These are phyloP conservation scores for Danio tinwini DNA, from an alignment of 2,797 vertebrate genomes.

Conservation along the genomic window DNA sequence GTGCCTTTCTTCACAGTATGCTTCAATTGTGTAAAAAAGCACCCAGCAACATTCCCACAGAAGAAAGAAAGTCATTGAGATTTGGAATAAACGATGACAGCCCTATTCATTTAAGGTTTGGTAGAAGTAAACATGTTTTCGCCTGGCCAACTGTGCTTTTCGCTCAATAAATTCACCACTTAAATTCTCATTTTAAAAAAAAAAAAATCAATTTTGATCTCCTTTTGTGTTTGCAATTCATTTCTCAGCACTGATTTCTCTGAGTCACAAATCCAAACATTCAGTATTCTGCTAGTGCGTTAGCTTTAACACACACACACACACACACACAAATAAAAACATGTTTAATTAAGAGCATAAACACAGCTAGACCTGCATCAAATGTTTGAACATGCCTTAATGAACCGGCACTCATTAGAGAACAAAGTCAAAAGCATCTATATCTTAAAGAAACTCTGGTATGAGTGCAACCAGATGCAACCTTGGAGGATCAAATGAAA, in stretches of 20 bases:
- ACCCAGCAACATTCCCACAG: not conserved
- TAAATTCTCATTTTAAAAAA: not conserved
- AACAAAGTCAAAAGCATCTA: not conserved
- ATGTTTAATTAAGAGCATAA: not conserved
- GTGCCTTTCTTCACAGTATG: not conserved
- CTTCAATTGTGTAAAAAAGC: not conserved
- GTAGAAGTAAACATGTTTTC: not conserved
- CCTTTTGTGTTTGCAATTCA: constrained; percentile 7
- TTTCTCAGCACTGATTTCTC: constrained; percentile 1
- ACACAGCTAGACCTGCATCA: not conserved
- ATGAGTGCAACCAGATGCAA: constrained; percentile 10
- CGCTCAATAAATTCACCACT: not conserved
- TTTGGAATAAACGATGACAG: not conserved
- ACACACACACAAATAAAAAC: not conserved
- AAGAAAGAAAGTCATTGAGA: not conserved
- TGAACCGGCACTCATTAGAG: constrained; percentile 4
- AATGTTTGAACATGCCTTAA: not conserved
- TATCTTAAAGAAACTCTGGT: constrained; percentile 2
- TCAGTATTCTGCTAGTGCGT: not conserved
- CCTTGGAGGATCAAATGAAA: constrained; percentile 1
- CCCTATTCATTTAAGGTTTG: not conserved
- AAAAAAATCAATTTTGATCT: constrained; percentile 5
- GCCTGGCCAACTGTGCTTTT: not conserved
- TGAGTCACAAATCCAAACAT: not conserved
- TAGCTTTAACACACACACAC: not conserved